These are phyloP conservation scores for Ceyx cyanopectus DNA, from an alignment of 2,113 vertebrate genomes.

Conservation along the genomic window DNA sequence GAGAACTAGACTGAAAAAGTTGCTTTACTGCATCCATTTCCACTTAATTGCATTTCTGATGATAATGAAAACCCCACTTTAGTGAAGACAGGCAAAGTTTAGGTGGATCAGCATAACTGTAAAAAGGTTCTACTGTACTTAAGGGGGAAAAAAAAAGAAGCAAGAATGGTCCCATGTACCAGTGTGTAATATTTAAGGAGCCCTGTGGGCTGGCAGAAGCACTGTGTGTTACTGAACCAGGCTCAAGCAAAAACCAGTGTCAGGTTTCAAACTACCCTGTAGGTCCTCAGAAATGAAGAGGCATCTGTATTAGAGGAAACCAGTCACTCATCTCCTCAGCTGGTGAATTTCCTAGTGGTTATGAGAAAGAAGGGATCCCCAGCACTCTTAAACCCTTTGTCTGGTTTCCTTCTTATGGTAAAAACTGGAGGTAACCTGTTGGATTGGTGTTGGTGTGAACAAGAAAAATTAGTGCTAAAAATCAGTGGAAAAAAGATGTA, in stretches of 20 bases:
- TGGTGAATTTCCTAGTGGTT: background rate
- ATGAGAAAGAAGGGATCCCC: background rate
- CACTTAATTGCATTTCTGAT: background rate
- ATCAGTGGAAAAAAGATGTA: background rate
- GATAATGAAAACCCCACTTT: background rate
- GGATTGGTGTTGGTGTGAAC: background rate
- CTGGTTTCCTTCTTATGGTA: background rate
- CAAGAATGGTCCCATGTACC: background rate
- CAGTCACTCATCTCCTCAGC: background rate
- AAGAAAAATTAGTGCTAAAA: background rate
- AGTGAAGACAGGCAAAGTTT: background rate
- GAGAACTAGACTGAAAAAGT: background rate
- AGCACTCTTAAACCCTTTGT: background rate
- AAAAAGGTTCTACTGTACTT: slow-evolving; percentile 13
- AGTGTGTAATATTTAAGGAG: background rate
- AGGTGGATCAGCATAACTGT: background rate
- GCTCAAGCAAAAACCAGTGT: slow-evolving; percentile 1
- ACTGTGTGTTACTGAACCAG: background rate
- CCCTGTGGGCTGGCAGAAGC: slow-evolving; percentile 40
- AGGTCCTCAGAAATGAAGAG: slow-evolving; percentile 56
- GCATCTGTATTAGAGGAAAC: slow-evolving; percentile 17
- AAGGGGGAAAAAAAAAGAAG: background rate
- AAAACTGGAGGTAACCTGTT: background rate
- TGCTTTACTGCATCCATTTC: background rate
- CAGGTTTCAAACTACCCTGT: slow-evolving; percentile 45